Percentiles rank a stretch among this genome's conserved stretches.
These are phyloP conservation scores for Myanophis thanlyinensis DNA, from an alignment of 2,113 vertebrate species.

Conservation along the genomic window DNA sequence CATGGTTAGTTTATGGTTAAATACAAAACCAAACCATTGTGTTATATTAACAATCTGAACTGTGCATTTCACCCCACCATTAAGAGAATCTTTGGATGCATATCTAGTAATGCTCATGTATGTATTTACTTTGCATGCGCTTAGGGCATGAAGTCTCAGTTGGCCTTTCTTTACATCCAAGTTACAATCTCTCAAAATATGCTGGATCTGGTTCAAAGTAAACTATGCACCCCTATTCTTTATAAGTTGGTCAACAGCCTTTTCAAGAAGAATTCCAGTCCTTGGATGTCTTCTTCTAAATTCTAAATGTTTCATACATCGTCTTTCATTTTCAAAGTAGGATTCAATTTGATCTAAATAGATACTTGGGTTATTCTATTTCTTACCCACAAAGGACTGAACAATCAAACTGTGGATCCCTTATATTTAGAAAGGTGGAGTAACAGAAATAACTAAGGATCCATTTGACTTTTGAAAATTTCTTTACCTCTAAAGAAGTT, in stretches of 20 bases:
- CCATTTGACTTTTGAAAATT: neutral
- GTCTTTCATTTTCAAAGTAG: constrained; percentile 64
- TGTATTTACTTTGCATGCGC: neutral
- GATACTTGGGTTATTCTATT: constrained; percentile 51
- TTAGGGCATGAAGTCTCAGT: neutral
- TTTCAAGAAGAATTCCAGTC: constrained; percentile 47
- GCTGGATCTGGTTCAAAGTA: constrained; percentile 48
- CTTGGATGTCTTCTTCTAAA: constrained; percentile 52
- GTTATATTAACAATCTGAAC: neutral
- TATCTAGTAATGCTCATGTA: neutral
- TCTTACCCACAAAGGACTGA: constrained; percentile 22
- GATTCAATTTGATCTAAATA: constrained; percentile 50
- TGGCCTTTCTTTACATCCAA: constrained; percentile 9
- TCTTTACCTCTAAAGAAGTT: neutral
- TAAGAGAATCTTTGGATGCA: neutral
- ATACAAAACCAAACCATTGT: neutral
- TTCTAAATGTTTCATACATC: constrained; percentile 49
- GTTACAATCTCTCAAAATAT: constrained; percentile 33
- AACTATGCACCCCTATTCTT: constrained; percentile 47
- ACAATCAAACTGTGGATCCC: neutral
- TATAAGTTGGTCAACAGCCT: constrained; percentile 49
- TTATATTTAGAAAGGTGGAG: neutral
- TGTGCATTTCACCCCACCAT: neutral
- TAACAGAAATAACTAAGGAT: neutral
- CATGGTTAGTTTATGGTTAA: neutral